Conservation (phyloP, 2,888 invertebrate genomes). For the Allophyes oxyacanthae region DNA sequence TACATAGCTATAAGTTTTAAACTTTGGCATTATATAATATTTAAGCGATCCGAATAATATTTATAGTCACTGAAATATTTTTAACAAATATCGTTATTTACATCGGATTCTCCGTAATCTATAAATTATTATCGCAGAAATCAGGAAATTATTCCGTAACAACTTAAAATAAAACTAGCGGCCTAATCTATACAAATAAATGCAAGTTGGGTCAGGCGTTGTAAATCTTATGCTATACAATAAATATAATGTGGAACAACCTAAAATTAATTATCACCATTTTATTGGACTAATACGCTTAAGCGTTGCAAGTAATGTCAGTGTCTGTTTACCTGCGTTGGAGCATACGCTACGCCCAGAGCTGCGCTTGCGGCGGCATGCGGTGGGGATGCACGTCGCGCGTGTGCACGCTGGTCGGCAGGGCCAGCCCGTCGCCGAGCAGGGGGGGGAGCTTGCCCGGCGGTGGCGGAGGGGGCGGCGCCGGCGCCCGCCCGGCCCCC, state of each 20-base stretch:
- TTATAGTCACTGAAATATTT: conserved; percentile 55
- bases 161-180: conserved; percentile 73
- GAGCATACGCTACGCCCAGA: conserved; percentile 94
- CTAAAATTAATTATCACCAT: conserved; percentile 86
- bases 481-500: conserved; percentile 88
- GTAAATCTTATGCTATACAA: conserved; percentile 68
- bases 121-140: conserved; percentile 87
- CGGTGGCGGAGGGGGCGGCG: conserved; percentile 90
- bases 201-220: conserved; percentile 67
- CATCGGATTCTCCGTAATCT: conserved; percentile 69
- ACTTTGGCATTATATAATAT: conserved; percentile 86
- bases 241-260: conserved; percentile 81
- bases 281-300: conserved; percentile 88
- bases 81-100: conserved; percentile 69
- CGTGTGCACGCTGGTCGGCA: conserved; percentile 81
- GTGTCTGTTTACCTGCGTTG: conserved; percentile 90
- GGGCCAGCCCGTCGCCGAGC: conserved; percentile 83
- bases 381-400: conserved; percentile 86
- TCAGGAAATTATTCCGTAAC: conserved; percentile 80
- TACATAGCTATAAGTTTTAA: conserved; percentile 85
- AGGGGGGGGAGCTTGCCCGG: conserved; percentile 91
- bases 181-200: conserved; percentile 78
- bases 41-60: conserved; percentile 62
- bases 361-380: conserved; percentile 91
- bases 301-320: conserved; percentile 84